phyloP scores from a whole-genome alignment of 2,113 vertebrate genomes.

The Cariama cristata region DNA sequence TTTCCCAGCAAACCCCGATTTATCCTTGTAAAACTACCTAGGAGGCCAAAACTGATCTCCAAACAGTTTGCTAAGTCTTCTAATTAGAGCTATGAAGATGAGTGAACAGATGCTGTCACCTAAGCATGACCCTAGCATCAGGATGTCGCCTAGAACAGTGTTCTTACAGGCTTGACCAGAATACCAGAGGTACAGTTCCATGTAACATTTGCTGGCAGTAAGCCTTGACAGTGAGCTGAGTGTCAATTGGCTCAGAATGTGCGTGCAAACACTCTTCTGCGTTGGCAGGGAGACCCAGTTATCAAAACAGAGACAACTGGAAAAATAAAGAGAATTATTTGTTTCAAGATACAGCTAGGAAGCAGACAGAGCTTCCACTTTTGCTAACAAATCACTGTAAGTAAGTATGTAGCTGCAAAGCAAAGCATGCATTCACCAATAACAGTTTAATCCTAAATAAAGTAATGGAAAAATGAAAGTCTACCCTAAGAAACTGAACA shows the following conservation, averaged over 20 bases:
- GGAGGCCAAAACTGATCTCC: neutral
- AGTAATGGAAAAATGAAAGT: neutral
- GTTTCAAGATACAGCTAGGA: neutral
- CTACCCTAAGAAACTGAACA: neutral
- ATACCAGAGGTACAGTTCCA: neutral
- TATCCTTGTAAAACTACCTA: neutral
- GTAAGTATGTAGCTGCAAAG: neutral
- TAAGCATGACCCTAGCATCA: neutral
- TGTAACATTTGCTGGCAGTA: neutral
- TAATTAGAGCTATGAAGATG: neutral
- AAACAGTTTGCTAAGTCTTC: neutral
- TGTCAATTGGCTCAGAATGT: neutral
- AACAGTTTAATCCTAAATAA: neutral
- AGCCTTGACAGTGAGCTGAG: neutral
- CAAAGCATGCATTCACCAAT: neutral
- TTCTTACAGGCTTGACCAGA: neutral
- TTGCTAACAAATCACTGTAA: neutral
- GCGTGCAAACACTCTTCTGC: neutral
- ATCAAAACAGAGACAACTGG: slow-evolving; percentile 2
- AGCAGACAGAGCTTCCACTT: neutral
- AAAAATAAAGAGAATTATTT: neutral
- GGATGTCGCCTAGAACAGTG: neutral
- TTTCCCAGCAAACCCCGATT: neutral
- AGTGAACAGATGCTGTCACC: neutral
- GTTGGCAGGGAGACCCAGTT: neutral